Evolutionary conservation across 2,113 vertebrate species (phyloP), one percentile per base, ranked within the genome.

Genomic region (Dolichotis patagonum): DNA sequence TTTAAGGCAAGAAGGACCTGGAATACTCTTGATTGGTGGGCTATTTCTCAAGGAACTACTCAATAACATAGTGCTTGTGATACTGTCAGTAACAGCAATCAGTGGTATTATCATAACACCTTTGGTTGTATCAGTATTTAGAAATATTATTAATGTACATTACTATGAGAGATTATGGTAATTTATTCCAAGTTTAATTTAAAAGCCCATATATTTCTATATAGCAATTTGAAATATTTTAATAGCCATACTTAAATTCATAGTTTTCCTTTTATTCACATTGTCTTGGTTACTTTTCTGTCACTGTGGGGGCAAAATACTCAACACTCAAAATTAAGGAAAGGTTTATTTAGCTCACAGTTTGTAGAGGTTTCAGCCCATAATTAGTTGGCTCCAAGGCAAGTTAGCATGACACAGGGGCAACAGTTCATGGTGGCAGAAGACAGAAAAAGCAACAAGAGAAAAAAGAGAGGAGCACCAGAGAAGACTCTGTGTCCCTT

Each of bases 161-260:
- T 92, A 49, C 4, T 52, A 89, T 89, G 73, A 77, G 5, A 83
- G 35, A 67, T 84, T 67, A 73, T 69, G 32, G 11, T 26, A 67
- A 2, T 19, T 92, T 90, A 85, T 81, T 86, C 83, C 38, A 20
- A 41, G 11, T 85, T 96, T 97, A 88, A 63, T 84, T 69, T 38
- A 94, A 96, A 94, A 88, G 11, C 6, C 1, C 30, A 83, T 28
- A 75, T 38, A 80, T 62, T 75, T 4, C 24, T 81, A n/a, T 62
- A 41, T 30, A 13, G 75, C 7, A 63, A 96, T 58, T 67, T 75
- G 5, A 80, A 93, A 89, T 94, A 71, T 52, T 89, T 94, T 95
- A 82, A 35, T 46, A 92, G 46, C 30, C 91, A 0, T 38, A 87
- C 30, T 38, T 69, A 35, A 91, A 24, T 19, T 32, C 85, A 69